Conservation (phyloP, 2,797 vertebrate genomes). For the Argyrosomus regius region DNA sequence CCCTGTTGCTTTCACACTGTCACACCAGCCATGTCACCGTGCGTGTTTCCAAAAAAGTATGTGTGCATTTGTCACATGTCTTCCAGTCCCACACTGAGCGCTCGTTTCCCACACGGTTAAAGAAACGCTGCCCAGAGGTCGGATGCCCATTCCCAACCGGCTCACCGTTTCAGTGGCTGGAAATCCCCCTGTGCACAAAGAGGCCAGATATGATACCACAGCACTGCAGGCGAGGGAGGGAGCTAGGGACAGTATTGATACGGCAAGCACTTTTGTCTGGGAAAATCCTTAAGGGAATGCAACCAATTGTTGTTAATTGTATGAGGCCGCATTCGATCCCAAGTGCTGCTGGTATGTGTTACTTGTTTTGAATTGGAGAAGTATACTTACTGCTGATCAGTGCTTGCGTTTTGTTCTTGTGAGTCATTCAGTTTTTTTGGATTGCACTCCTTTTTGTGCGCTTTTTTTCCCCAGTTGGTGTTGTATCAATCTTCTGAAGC, state of each 20-base stretch:
- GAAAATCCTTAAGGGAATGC: constrained; percentile 85
- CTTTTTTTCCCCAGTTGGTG: constrained; percentile 9
- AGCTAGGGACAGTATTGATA: constrained; percentile 84
- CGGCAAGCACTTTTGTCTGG: constrained; percentile 81
- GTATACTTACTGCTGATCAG: constrained; percentile 53
- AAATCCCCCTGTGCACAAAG: constrained; percentile 88
- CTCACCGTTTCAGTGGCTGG: constrained; percentile 87
- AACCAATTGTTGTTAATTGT: constrained; percentile 85
- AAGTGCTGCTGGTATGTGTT: constrained; percentile 77
- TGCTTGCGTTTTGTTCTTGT: constrained; percentile 51
- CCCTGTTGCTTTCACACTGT: constrained; percentile 24
- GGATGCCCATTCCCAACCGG: constrained; percentile 84
- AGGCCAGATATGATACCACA: constrained; percentile 86
- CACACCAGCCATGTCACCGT: constrained; percentile 21
- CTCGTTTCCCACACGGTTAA: constrained; percentile 83
- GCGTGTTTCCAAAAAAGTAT: constrained; percentile 8
- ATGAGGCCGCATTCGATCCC: constrained; percentile 73
- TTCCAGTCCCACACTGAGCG: constrained; percentile 57
- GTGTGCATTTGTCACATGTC: constrained; percentile 55
- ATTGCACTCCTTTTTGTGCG: constrained; percentile 23
- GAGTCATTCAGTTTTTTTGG: constrained; percentile 49
- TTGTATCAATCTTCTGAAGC: constrained; percentile 36
- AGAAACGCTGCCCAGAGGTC: constrained; percentile 83
- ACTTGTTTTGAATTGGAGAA: constrained; percentile 75
- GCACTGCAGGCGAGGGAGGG: constrained; percentile 88